Conservation (phyloP, 2,113 vertebrate species). For the Anarhynchus alexandrinus region DNA sequence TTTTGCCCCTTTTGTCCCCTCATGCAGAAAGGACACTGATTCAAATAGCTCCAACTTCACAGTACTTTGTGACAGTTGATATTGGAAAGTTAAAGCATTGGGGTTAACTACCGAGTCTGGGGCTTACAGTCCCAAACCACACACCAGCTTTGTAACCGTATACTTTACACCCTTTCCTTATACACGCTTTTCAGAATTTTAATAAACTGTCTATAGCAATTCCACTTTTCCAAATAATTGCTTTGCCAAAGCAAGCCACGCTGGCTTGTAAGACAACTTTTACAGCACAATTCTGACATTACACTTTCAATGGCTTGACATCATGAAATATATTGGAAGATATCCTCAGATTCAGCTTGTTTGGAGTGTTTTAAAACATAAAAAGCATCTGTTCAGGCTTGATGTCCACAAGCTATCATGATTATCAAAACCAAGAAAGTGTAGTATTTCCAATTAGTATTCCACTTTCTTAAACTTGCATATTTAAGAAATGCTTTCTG, state of each 20-base stretch:
- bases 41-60: not conserved
- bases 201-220: not conserved
- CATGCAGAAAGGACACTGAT: not conserved
- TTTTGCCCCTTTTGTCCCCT: not conserved
- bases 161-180: not conserved
- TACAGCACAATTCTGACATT: not conserved
- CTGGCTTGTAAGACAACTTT: not conserved
- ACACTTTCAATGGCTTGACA: not conserved
- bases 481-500: not conserved
- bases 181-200: not conserved
- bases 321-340: not conserved
- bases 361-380: not conserved
- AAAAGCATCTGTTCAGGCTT: not conserved
- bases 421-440: not conserved
- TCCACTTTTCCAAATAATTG: not conserved
- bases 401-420: not conserved
- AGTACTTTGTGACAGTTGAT: not conserved
- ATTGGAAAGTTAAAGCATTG: not conserved
- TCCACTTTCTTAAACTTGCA: not conserved
- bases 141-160: not conserved
- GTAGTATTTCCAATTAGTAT: not conserved
- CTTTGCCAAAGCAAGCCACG: not conserved
- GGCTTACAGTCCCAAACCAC: not conserved
- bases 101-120: not conserved
- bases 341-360: not conserved